phyloP scores from a whole-genome alignment of 2,888 invertebrate species.

The Ennomos quercinarius region DNA sequence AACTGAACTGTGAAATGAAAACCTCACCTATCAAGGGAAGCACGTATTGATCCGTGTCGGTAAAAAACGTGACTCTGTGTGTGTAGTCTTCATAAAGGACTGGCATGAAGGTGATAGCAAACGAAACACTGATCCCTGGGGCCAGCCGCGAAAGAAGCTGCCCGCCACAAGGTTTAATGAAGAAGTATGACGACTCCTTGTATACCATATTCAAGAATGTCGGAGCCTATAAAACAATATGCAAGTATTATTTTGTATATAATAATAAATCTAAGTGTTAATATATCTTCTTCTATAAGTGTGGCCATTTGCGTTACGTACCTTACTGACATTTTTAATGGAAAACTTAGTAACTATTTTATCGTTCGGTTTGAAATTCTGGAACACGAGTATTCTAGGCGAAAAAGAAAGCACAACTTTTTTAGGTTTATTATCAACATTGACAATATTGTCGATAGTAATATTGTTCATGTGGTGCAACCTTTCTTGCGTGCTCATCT shows the following conservation, averaged over 20 bases:
- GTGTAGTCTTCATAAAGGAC: constrained; percentile 83
- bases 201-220: constrained; percentile 77
- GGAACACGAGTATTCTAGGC: constrained; percentile 86
- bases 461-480: constrained; percentile 63
- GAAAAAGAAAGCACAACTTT: constrained; percentile 65
- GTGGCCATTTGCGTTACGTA: constrained; percentile 44
- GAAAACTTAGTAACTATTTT: constrained; percentile 79
- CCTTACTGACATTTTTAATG: constrained; percentile 85
- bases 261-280: too few species aligned
- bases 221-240: constrained; percentile 70
- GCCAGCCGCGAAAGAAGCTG: constrained; percentile 85
- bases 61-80: constrained; percentile 81
- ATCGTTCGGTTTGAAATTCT: constrained; percentile 84
- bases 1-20: background rate
- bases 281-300: constrained; percentile 2
- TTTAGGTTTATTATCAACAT: constrained; percentile 42
- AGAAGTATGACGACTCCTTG: constrained; percentile 81
- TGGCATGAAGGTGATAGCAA: constrained; percentile 87
- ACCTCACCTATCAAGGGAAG: constrained; percentile 86
- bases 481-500: constrained; percentile 64
- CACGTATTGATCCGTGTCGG: constrained; percentile 81
- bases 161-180: constrained; percentile 71
- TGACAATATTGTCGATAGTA: constrained; percentile 64
- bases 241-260: too few species aligned
- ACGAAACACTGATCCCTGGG: constrained; percentile 88